Evolutionary conservation across 2,888 invertebrate genomes (phyloP), one percentile per base, ranked within the genome.

Genomic region (Clanis bilineata): DNA sequence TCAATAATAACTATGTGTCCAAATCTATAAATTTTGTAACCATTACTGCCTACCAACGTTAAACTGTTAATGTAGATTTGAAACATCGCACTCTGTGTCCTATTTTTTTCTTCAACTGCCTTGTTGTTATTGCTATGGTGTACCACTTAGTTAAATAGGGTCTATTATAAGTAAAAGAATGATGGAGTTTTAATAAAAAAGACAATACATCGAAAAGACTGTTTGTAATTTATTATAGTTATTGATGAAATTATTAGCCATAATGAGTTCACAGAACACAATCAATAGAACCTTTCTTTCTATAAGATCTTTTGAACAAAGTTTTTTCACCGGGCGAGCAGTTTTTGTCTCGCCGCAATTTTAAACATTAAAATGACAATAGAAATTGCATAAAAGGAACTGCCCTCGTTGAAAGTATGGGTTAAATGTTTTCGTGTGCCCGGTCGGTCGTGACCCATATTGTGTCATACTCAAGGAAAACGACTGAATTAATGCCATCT

Each of bases 381-480:
- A 32, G 28, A 54, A 41, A 28, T 28, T 25, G 58, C 22, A 32
- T 47, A 56, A 56, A 39, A 63, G 64, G 64, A 69, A 62, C 23
- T 44, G 45, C n/a, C 45, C 25, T 59, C 25, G 25, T 60, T 60
- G 58, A 63, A 64, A 71, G 51, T 69, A 60, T 69, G 61, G 70
- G 70, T 64, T 77, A 73, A 69, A 68, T 66, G 67, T 72, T 69
- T 68, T 72, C 65, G 59, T 72, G 64, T 64, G 71, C 67, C 68
- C 65, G 64, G 63, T 63, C 65, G 57, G 67, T 63, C 79, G 66
- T 87, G 88, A 88, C 88, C 89, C 80, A 86, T 62, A 85, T 86
- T 86, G 81, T 88, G 65, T 66, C 68, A 63, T 74, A 84, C 86
- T 87, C 89, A 88, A 76, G 80, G 85, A 85, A 83, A 85, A 80